Evolutionary conservation across 2,797 vertebrate species (phyloP), one percentile per base, ranked within the genome.

Genomic region (Lophius americanus): DNA sequence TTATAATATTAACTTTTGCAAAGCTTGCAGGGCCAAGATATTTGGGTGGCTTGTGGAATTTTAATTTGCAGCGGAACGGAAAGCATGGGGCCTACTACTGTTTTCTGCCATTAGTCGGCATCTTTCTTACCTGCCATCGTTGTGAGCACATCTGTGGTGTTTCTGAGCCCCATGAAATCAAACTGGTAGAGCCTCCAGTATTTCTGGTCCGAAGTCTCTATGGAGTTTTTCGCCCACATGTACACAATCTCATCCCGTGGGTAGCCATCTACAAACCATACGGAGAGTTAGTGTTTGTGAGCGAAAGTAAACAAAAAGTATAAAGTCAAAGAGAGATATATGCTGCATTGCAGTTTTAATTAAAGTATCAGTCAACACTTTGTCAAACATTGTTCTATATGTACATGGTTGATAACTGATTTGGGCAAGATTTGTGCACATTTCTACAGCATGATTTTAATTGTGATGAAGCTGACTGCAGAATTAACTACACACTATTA

Each of bases 101-200:
- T 7, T 35, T 6, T n/a, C 10, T 32, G 55, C 43, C 35, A 53
- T 54, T 51, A 14, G 4, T 48, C 9, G 11, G 10, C 5, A 3
- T 9, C 10, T 11, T 8, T 11, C 76, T 78, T 88, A 98, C 97
- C 96, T 90, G 97, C 94, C 60, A 96, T 96, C 0, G 97, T 98
- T 12, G 93, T 92, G 76, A 98, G 93, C 52, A 95, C 89, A 44
- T 96, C 96, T 0, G 96, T 96, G 38, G 93, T 96, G 89, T 99
- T 99, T 76, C 96, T 87, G 60, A 98, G 94, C 59, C 97, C 97
- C 96, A 98, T 96, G 90, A 98, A 99, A 71, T 98, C 97, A 85
- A 99, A 99, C 88, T 99, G 97, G 87, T 99, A 99, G 4, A 99
- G 96, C 68, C 97, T 90, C 97, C 97, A 99, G 74, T 96, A 97